phyloP scores from a whole-genome alignment of 2,888 invertebrate genomes.

The Tanypteryx hageni region DNA sequence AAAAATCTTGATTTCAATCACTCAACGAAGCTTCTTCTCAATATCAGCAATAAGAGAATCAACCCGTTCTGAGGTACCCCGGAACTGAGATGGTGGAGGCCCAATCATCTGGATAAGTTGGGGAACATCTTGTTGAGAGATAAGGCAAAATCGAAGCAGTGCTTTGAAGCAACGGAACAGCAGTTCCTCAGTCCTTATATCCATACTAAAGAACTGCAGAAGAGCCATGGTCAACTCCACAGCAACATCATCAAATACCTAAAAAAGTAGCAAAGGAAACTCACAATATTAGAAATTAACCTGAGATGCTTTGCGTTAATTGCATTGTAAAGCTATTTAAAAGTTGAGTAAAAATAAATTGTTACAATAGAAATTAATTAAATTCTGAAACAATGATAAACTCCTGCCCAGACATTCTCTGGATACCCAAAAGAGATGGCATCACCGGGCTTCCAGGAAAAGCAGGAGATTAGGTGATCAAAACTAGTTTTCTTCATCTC shows the following conservation, averaged over 20 bases:
- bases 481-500: too few species aligned
- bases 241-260: conserved; percentile 96
- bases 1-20: neutral
- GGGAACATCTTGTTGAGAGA: conserved; percentile 89
- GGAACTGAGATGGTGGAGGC: conserved; percentile 89
- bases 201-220: conserved; percentile 88
- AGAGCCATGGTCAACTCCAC: conserved; percentile 94
- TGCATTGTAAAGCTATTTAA: too few species aligned
- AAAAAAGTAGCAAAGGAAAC: conserved; percentile 67
- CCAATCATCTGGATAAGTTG: conserved; percentile 94
- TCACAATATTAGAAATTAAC: too few species aligned
- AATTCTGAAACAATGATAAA: too few species aligned
- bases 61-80: conserved; percentile 87
- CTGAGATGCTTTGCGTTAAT: too few species aligned
- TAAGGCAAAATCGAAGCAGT: conserved; percentile 84
- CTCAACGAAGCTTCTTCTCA: conserved; percentile 80
- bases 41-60: conserved; percentile 89
- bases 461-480: too few species aligned
- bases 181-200: conserved; percentile 87
- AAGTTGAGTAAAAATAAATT: too few species aligned
- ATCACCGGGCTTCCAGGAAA: too few species aligned
- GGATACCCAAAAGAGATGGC: too few species aligned
- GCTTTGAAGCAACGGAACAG: conserved; percentile 88
- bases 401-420: too few species aligned
- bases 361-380: too few species aligned